Base-by-base conservation (phyloP, 2,797 vertebrate species). In the Psittacula echo region DNA sequence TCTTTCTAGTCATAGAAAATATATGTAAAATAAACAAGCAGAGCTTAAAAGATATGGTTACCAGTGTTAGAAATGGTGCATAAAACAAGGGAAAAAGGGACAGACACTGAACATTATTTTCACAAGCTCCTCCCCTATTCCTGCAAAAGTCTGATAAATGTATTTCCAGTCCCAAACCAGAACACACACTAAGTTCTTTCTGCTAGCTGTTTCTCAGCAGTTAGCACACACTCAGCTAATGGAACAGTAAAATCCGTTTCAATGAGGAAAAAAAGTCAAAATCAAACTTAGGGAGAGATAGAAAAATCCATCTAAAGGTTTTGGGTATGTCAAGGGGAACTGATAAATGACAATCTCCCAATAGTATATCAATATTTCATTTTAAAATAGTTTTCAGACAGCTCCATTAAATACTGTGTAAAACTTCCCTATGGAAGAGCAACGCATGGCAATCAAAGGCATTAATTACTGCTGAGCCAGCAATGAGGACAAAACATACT, bases 271-370 rank as follows among this genome's bases (percentile, higher is more conserved):
- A 73, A 80, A 30, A 26, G 22, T 16, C 17, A 72, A 87, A 89
- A 91, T n/a, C 74, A 86, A 87, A 91, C 14, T 27, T 29, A 78
- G 11, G 24, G 53, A 87, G 66, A 72, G 72, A 91, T 1, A 62
- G 16, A 92, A 90, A 94, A 91, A 78, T 76, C 74, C 24, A 82
- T 79, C 22, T 94, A 73, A 72, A 86, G 71, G 77, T 85, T 90
- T 79, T 8, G 17, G 21, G 20, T 76, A 44, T 66, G n/a, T 44
- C 88, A 95, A 85, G 24, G 13, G 19, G 21, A 94, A 74, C n/a
- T 42, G 30, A 74, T 64, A 94, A 89, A 93, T 76, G 37, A 51
- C 10, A 66, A 64, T 62, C 20, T 90, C 44, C 88, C 66, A 66
- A 85, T 65, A 89, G 77, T n/a, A 56, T 26, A 74, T 50, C 90